Evolutionary conservation across 2,113 vertebrate species (phyloP), one percentile per base, ranked within the genome.

Genomic region (Taxidea taxus): DNA sequence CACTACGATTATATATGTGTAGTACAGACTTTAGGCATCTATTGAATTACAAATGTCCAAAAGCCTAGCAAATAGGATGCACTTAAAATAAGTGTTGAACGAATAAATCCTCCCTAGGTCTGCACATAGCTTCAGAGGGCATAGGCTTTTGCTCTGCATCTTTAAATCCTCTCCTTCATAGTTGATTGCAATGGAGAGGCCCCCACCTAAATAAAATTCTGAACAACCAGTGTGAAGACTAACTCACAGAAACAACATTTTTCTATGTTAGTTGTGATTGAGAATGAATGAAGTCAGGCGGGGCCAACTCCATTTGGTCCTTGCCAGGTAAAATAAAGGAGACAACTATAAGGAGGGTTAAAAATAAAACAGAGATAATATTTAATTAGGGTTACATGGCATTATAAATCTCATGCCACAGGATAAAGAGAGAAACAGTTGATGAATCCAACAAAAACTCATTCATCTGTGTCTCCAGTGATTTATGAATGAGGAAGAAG

Each of bases 1-100:
- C 16, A 58, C 54, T 95, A 68, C 4, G 20, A 68, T 64, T 66
- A 78, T 37, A 37, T 6, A 39, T 42, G 66, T 4, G 39, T 42
- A 78, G 18, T 44, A 5, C 13, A 37, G 42, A 62, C 18, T 56
- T 44, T 64, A 8, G 16, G 14, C 1, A n/a, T 56, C 62, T 84
- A 54, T 47, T 96, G 34, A 87, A 72, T 81, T 85, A 77, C 18
- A 75, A 62, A 39, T 58, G 70, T 18, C 89, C 34, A 60, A 64
- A 96, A 51, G 11, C 6, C 74, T 96, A 39, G 37, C 37, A 92
- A 51, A 92, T 9, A 92, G 16, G 44, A 90, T 78, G 13, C 16
- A 72, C 9, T 84, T 56, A 44, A 80, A 51, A 75, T 78, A 88
- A n/a, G 9, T 58, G 23, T 60, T 64, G 81, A 83, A 44, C 62